These are phyloP conservation scores for Mythimna pallens DNA, from an alignment of 2,888 invertebrate genomes.

Conservation along the genomic window DNA sequence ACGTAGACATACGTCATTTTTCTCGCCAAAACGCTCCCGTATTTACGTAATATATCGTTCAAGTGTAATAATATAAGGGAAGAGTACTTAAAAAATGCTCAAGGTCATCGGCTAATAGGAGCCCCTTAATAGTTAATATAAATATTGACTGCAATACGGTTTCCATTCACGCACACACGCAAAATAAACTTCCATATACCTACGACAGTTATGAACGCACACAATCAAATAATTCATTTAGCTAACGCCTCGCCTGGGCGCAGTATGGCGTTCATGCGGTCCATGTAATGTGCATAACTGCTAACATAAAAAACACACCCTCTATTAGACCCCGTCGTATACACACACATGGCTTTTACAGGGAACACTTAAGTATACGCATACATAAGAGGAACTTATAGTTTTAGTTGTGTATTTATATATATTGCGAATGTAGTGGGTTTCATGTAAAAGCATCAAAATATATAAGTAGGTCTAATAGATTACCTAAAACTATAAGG, in stretches of 20 bases:
- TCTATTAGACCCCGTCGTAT: conserved; percentile 22
- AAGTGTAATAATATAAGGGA: no score
- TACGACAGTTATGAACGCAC: conserved; percentile 9
- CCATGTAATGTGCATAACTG: conserved; percentile 32
- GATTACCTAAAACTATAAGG: no score
- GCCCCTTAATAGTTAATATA: no score
- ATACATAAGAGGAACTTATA: neutral
- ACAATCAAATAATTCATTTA: conserved; percentile 20
- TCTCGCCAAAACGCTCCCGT: no score
- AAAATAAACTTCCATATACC: neutral
- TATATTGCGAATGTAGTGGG: neutral
- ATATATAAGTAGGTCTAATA: no score
- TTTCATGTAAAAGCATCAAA: neutral
- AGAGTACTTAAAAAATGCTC: no score
- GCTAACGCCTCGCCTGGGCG: conserved; percentile 8
- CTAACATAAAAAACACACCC: conserved; percentile 46
- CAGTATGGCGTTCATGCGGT: conserved; percentile 4
- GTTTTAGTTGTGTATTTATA: neutral
- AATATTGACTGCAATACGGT: neutral
- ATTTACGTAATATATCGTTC: no score
- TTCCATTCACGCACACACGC: neutral
- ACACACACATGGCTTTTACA: conserved; percentile 24
- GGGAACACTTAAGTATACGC: neutral
- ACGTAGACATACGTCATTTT: no score
- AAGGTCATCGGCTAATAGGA: no score